phyloP scores from a whole-genome alignment of 2,113 vertebrate species.

The Myrmophylax atrothorax region DNA sequence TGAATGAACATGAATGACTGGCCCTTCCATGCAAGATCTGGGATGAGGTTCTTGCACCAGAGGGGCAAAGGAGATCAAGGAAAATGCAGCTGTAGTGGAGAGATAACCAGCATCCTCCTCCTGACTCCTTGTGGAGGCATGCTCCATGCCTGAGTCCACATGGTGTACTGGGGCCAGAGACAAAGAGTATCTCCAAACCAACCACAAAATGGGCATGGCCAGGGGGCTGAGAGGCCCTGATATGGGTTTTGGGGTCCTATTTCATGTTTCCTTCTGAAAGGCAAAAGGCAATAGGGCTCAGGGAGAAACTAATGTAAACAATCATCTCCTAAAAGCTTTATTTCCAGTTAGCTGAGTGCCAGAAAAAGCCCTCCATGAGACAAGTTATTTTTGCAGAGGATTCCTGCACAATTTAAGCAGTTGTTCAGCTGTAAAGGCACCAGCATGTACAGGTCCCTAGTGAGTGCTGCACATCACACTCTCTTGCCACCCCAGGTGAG shows the following conservation, averaged over 20 bases:
- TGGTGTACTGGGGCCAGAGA: background rate
- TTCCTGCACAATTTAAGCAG: background rate
- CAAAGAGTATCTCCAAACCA: background rate
- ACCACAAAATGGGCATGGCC: rapidly evolving
- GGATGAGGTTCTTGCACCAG: background rate
- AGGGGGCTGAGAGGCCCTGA: background rate
- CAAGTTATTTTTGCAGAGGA: background rate
- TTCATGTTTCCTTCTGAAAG: background rate
- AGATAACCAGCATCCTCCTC: background rate
- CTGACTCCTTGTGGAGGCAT: background rate
- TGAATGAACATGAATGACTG: background rate
- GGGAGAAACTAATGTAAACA: background rate
- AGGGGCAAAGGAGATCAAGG: background rate
- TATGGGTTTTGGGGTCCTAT: background rate
- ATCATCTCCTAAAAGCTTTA: background rate
- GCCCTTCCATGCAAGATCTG: background rate
- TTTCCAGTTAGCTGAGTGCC: background rate
- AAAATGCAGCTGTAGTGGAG: background rate
- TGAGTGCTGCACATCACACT: rapidly evolving
- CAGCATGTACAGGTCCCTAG: background rate
- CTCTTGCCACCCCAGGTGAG: background rate
- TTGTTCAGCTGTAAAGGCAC: background rate
- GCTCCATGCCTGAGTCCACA: background rate
- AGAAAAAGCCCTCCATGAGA: background rate
- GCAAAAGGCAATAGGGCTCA: background rate